These are phyloP conservation scores for Gymnobelideus leadbeateri DNA, from an alignment of 2,113 vertebrate genomes.

Conservation along the genomic window DNA sequence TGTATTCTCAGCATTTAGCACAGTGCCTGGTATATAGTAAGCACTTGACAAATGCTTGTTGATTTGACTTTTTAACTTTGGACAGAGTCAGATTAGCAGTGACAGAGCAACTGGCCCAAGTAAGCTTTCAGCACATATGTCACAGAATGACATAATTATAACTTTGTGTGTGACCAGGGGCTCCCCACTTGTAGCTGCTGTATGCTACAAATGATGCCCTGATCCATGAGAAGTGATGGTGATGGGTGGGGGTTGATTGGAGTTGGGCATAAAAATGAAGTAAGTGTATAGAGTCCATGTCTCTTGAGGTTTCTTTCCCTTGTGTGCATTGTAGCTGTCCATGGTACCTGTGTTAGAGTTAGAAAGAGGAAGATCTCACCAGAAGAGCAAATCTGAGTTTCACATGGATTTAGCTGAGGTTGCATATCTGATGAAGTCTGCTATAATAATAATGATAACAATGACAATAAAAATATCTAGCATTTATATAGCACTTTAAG, in stretches of 20 bases:
- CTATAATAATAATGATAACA: background rate
- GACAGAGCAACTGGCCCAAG: background rate
- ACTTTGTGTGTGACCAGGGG: background rate
- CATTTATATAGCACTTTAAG: too few relatives aligned
- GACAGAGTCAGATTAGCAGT: background rate
- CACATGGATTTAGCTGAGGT: background rate
- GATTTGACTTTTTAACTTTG: background rate
- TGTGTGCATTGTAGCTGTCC: background rate
- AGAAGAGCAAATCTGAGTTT: background rate
- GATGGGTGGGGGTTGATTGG: background rate
- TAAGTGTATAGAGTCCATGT: background rate
- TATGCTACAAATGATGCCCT: background rate
- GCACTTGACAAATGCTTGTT: background rate
- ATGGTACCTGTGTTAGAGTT: background rate
- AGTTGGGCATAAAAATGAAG: background rate
- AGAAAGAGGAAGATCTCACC: background rate
- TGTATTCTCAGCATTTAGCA: background rate
- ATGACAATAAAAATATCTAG: too few relatives aligned
- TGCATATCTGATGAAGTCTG: background rate
- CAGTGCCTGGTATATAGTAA: background rate
- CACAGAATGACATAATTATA: background rate
- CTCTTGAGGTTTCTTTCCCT: background rate
- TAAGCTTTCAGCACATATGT: background rate
- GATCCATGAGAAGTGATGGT: background rate
- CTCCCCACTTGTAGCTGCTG: background rate